phyloP scores from a whole-genome alignment of 2,113 vertebrate species.

The Miniopterus natalensis region DNA sequence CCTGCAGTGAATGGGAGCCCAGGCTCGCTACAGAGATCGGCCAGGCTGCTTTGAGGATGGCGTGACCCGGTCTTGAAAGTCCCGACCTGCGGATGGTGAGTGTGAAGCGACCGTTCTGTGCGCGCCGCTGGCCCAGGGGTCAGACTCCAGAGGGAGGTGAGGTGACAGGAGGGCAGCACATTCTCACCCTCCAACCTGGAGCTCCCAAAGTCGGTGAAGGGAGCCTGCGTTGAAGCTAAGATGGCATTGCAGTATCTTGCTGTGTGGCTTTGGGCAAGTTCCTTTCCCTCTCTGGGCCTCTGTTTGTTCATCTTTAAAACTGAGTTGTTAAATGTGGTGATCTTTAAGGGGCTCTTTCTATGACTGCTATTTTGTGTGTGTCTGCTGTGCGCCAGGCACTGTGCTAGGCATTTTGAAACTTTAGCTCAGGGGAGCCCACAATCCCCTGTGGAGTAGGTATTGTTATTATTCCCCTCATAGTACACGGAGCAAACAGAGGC shows the following conservation, averaged over 20 bases:
- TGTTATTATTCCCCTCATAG: not conserved
- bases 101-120: not conserved
- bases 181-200: not conserved
- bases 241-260: not conserved
- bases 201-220: not conserved
- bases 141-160: not conserved
- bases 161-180: not conserved
- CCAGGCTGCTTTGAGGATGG: not conserved
- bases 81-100: slow-evolving; percentile 67
- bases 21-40: fast-evolving
- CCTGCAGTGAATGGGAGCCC: not conserved
- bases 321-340: fast-evolving
- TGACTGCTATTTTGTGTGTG: not conserved
- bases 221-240: not conserved
- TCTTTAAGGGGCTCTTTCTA: not conserved
- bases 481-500: not conserved
- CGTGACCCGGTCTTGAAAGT: not conserved
- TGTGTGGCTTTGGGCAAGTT: not conserved
- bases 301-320: not conserved
- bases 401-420: not conserved
- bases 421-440: fast-evolving
- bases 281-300: slow-evolving; percentile 38
- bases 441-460: not conserved
- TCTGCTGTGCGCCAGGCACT: not conserved
- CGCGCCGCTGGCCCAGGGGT: fast-evolving